Conservation (phyloP, 37 sponge, comb jelly and placozoan species). For the Beroe forskalii region DNA sequence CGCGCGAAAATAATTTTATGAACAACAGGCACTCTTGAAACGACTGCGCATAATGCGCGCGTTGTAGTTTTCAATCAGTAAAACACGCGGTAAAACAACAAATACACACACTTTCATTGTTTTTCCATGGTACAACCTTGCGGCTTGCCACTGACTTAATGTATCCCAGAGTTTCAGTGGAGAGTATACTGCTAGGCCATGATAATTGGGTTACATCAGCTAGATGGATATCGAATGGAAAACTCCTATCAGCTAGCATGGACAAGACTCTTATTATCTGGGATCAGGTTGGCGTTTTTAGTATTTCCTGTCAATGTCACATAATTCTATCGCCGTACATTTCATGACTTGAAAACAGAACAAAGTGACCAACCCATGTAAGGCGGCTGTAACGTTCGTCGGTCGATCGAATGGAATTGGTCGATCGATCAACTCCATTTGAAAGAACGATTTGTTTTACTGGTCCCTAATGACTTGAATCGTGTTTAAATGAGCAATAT, state of each 20-base stretch:
- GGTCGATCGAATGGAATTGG: no score
- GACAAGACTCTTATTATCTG: conserved; percentile 54
- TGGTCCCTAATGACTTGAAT: no score
- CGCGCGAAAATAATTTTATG: neutral
- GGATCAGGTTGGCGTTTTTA: conserved; percentile 5
- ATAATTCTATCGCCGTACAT: no score
- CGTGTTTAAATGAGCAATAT: no score
- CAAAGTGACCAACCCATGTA: no score
- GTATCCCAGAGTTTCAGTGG: neutral
- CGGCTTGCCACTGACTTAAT: neutral
- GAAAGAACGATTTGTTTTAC: no score
- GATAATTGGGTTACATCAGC: conserved; percentile 36
- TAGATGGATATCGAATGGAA: conserved; percentile 57
- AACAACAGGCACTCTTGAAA: neutral
- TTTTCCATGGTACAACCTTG: no score
- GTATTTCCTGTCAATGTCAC: neutral
- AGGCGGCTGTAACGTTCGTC: no score
- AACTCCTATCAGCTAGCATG: conserved; percentile 34
- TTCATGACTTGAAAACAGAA: no score
- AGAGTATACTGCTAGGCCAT: conserved; percentile 21
- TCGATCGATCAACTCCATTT: no score
- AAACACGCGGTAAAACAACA: neutral
- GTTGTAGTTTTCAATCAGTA: neutral
- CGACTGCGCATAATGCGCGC: neutral
- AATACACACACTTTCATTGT: neutral